Percentiles rank a stretch among this genome's conserved stretches.
These are phyloP conservation scores for Chelon labrosus DNA, from an alignment of 2,797 vertebrate species.

Conservation along the genomic window DNA sequence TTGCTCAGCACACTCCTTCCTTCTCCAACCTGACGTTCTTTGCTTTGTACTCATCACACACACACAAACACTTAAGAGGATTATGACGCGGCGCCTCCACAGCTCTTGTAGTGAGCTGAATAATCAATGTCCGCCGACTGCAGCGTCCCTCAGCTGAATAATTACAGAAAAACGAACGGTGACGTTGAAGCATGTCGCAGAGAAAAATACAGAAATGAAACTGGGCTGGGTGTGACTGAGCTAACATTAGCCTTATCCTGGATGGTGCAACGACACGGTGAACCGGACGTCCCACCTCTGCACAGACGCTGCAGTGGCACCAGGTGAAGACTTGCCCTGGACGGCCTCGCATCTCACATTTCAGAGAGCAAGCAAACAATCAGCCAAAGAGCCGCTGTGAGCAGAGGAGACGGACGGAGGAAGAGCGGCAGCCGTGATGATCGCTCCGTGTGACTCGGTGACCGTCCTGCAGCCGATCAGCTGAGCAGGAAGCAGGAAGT, in stretches of 20 bases:
- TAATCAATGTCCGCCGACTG: conserved; percentile 54
- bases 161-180: conserved; percentile 15
- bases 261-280: conserved; percentile 15
- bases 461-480: conserved; percentile 67
- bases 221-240: background rate
- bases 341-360: conserved; percentile 38
- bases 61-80: conserved; percentile 65
- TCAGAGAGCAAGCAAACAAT: background rate
- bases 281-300: conserved; percentile 26
- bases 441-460: conserved; percentile 66
- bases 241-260: background rate
- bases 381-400: background rate
- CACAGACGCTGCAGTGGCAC: conserved; percentile 30
- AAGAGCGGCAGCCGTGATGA: conserved; percentile 20
- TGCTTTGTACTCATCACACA: conserved; percentile 48
- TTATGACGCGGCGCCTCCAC: conserved; percentile 60
- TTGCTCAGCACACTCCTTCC: background rate
- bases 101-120: conserved; percentile 55
- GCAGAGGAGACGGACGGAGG: conserved; percentile 12
- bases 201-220: conserved; percentile 28
- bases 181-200: background rate
- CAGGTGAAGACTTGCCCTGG: conserved; percentile 32
- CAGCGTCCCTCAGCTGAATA: conserved; percentile 11
- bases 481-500: conserved; percentile 53
- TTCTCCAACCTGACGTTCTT: conserved; percentile 31